A percentile compares a stretch with the other conserved stretches of the same genome.
Conservation (phyloP, 2,888 invertebrate genomes). For the Chrysolina haemoptera region DNA sequence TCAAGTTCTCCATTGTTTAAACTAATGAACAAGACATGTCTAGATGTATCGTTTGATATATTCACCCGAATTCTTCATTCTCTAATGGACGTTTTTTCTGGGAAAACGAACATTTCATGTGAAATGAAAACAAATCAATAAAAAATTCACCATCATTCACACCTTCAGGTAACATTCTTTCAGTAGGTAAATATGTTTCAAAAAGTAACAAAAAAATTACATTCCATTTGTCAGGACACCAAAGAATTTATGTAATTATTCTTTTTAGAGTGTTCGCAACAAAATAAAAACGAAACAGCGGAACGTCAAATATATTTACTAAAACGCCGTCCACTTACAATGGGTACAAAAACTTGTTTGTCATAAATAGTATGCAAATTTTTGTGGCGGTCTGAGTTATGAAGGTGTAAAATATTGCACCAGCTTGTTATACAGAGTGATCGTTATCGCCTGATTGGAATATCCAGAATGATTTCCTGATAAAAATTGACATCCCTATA, state of each 20-base stretch:
- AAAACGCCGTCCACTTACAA: conserved; percentile 44
- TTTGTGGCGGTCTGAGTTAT: conserved; percentile 30
- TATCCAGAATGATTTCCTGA: no score
- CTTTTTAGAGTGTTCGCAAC: conserved; percentile 32
- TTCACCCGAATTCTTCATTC: no score
- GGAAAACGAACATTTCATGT: background rate
- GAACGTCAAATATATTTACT: conserved; percentile 50
- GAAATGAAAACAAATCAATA: background rate
- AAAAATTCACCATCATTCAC: conserved; percentile 5
- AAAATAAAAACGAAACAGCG: conserved; percentile 39
- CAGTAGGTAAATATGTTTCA: background rate
- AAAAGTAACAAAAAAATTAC: conserved; percentile 10
- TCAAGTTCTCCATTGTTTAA: no score
- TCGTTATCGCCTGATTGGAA: background rate
- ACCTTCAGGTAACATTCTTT: background rate
- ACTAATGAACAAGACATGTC: no score
- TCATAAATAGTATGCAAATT: conserved; percentile 47
- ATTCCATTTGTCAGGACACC: conserved; percentile 33
- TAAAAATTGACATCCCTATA: no score
- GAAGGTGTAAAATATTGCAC: conserved; percentile 25
- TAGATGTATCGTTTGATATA: no score
- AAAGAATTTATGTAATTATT: conserved; percentile 47
- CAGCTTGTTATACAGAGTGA: conserved; percentile 8
- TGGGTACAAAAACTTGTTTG: conserved; percentile 48
- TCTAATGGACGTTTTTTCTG: no score